Evolutionary conservation across 2,888 invertebrate genomes (phyloP).

Genomic region (Melinopterus prodromus): DNA sequence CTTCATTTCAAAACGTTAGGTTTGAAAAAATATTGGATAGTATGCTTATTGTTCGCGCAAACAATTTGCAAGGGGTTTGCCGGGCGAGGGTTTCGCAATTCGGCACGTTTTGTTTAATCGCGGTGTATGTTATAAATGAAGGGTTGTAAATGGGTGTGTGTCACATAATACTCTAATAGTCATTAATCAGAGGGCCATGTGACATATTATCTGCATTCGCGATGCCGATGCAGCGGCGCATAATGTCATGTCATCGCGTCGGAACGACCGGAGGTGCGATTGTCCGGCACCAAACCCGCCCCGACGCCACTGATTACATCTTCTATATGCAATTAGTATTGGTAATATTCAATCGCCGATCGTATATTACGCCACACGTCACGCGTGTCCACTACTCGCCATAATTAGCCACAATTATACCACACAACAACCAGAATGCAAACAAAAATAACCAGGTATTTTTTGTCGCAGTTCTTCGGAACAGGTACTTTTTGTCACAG

Average conservation of each 20-base stretch:
- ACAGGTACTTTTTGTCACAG: no score
- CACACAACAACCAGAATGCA: not conserved
- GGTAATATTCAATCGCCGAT: constrained; percentile 41
- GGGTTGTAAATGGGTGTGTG: constrained; percentile 36
- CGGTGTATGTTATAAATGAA: constrained; percentile 34
- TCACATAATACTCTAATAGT: constrained; percentile 48
- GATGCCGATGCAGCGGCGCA: constrained; percentile 46
- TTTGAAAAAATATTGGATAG: constrained; percentile 24
- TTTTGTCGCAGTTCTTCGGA: no score
- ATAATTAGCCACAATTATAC: constrained; percentile 20
- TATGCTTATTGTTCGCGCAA: constrained; percentile 15
- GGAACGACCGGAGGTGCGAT: constrained; percentile 43
- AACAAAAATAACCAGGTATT: not conserved
- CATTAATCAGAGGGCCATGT: constrained; percentile 55
- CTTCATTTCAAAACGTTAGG: no score
- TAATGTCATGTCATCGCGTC: constrained; percentile 52
- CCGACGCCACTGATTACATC: constrained; percentile 43
- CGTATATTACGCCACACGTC: constrained; percentile 22
- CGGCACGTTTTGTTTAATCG: constrained; percentile 36
- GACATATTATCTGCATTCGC: constrained; percentile 52
- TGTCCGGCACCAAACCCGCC: constrained; percentile 38
- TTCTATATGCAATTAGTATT: constrained; percentile 45
- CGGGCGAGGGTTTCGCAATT: constrained; percentile 24
- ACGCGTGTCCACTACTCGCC: not conserved
- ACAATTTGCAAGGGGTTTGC: not conserved